These are phyloP conservation scores for Alectura lathami DNA, from an alignment of 2,113 vertebrate species.

Conservation along the genomic window DNA sequence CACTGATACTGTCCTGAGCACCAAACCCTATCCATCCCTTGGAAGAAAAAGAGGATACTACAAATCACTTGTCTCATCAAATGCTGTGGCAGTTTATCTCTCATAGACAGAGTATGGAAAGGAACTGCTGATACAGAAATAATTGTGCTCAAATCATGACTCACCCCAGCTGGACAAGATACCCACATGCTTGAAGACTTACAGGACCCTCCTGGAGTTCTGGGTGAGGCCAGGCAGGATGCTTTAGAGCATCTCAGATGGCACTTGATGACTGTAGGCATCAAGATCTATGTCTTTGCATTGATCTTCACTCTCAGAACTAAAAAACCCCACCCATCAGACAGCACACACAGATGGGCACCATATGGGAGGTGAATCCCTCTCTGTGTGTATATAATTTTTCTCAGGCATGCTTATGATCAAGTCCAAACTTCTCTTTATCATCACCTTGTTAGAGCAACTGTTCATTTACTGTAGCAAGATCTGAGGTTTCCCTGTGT, in stretches of 20 bases:
- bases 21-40: not conserved
- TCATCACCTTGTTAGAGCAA: not conserved
- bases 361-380: not conserved
- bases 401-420: not conserved
- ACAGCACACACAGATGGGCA: not conserved
- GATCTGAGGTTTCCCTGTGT: not conserved
- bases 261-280: not conserved
- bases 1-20: not conserved
- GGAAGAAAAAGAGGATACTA: not conserved
- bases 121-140: not conserved
- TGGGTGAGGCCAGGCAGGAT: not conserved
- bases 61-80: not conserved
- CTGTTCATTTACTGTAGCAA: not conserved
- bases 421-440: not conserved
- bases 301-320: not conserved
- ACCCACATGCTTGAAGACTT: accelerated
- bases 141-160: no score
- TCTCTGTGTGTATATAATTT: not conserved
- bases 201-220: not conserved
- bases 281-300: not conserved
- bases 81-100: not conserved
- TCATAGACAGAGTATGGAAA: not conserved
- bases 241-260: not conserved
- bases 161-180: not conserved
- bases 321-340: not conserved